These are phyloP conservation scores for Andrena bicolor DNA, from an alignment of 2,888 invertebrate genomes.

Conservation along the genomic window DNA sequence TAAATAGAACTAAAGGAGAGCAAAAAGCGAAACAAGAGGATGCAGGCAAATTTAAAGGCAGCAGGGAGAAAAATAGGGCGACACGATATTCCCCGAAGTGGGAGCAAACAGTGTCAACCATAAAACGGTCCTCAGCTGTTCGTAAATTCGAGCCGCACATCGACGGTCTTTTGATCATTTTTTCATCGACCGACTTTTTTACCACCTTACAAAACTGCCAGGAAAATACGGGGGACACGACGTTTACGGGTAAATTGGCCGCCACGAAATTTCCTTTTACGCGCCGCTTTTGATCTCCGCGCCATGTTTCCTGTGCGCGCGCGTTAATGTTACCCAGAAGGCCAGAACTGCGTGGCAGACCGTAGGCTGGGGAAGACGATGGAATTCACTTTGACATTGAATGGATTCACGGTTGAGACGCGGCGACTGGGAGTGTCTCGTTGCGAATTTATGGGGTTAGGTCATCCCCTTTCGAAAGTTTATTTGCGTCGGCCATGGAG, in stretches of 20 bases:
- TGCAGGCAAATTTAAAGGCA: neutral
- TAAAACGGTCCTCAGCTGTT: slow-evolving; percentile 5
- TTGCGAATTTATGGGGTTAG: slow-evolving; percentile 79
- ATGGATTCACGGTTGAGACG: slow-evolving; percentile 75
- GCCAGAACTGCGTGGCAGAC: neutral
- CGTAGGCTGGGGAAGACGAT: slow-evolving; percentile 35
- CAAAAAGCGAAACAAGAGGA: neutral
- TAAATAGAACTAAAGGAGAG: neutral
- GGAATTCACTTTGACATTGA: slow-evolving; percentile 76
- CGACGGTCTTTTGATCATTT: slow-evolving; percentile 22
- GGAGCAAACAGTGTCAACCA: neutral
- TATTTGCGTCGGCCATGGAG: slow-evolving; percentile 65
- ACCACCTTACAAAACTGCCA: neutral
- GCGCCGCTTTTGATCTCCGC: slow-evolving; percentile 49
- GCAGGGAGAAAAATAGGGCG: neutral
- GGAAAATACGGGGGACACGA: slow-evolving; percentile 28
- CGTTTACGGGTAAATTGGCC: slow-evolving; percentile 55
- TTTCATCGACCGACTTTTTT: slow-evolving; percentile 20
- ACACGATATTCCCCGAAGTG: slow-evolving; percentile 21
- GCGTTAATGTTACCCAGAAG: neutral
- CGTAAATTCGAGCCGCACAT: slow-evolving; percentile 26
- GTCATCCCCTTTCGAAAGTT: slow-evolving; percentile 74
- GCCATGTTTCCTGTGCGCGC: slow-evolving; percentile 44
- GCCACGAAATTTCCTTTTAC: slow-evolving; percentile 42
- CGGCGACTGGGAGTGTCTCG: slow-evolving; percentile 77